Evolutionary conservation across 2,797 vertebrate species (phyloP), one percentile per base, ranked within the genome.

Genomic region (Eulemur albifrons): DNA sequence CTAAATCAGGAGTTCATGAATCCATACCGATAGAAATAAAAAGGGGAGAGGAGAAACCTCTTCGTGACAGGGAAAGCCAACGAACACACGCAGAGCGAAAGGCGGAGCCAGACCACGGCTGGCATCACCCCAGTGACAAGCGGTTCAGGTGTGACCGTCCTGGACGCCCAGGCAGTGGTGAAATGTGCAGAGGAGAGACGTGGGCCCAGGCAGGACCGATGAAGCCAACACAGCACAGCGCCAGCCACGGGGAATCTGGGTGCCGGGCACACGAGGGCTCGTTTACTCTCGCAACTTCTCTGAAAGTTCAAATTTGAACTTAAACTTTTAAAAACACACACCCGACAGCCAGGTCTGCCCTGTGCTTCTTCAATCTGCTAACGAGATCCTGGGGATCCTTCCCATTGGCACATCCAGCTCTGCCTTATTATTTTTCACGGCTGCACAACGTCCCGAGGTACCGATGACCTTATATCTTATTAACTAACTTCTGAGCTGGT

Each of bases 11-110:
- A 85, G 65, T 10, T 45, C 38, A n/a, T 3, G 25, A 54, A 43
- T 11, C 14, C 57, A 21, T 2, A 35, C 10, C 2, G 5, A 27
- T 2, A 27, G 4, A 52, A 65, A 52, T 32, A 9, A 4, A n/a
- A 1, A 21, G 81, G 40, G 25, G 15, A 52, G 25, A 35, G 43
- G 57, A 80, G 21, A 70, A 7, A n/a, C 20, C 40, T 72, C 65
- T 7, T 61, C 1, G 7, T 35, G 48, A 5, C 0, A 43, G 59
- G 6, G 61, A 45, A 27, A 23, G 32, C 48, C 38, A 11, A 4
- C 48, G 3, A 0, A 10, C 0, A 5, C 11, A 7, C 0, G 0
- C 0, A 10, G 54, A 63, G 1, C 4, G 7, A 23, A 2, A 2
- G 81, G 50, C 0, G n/a, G 65, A 20, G 5, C 3, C 5, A 10